Evolutionary conservation across 1,140 invertebrate genomes (phyloP), one percentile per base, ranked within the genome.

Genomic region (Trichomalopsis sarcophagae): DNA sequence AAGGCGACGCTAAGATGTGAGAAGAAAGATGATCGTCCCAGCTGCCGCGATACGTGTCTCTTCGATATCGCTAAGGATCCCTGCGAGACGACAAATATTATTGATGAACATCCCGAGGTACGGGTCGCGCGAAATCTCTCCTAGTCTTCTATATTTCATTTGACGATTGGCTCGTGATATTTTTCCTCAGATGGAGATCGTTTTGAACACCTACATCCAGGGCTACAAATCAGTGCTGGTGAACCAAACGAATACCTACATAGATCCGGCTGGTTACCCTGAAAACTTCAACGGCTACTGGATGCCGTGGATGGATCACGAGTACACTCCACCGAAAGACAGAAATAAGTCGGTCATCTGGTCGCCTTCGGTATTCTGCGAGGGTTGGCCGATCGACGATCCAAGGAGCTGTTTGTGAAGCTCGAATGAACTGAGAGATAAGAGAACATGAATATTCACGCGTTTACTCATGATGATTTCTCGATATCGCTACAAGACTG

Each of bases 261-360:
- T 77, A 55, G 73, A 81, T 55, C 73, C 79, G 23, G 36, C 47
- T 36, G 79, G 84, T 10, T 85, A 69, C 55, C 71, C 78, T 5
- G 73, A 85, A 33, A 81, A 85, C 44, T 81, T 81, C 13, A 69
- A 81, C 17, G 71, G 79, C 11, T 85, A 33, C 21, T 81, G 79
- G 79, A 85, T 85, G 84, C 79, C 78, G 0, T 85, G 84, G 84
- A 14, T 85, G 21, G 33, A 76, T 4, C 7, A 69, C 0, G 84
- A 85, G 21, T 27, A 81, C n/a, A 76, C 7, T 9, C 84, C 84
- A 17, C 33, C 69, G 11, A 50, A 50, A 21, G 17, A 81, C 13
- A 27, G 78, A 44, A 81, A 81, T 47, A 74, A n/a, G 11, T 50
- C 71, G 0, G 17, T 13, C 1, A 85, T 85, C 14, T 85, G 78